A percentile compares a stretch with the other conserved stretches of the same genome.
These are phyloP conservation scores for Notolepis coatsorum DNA, from an alignment of 2,797 vertebrate species.

Conservation along the genomic window DNA sequence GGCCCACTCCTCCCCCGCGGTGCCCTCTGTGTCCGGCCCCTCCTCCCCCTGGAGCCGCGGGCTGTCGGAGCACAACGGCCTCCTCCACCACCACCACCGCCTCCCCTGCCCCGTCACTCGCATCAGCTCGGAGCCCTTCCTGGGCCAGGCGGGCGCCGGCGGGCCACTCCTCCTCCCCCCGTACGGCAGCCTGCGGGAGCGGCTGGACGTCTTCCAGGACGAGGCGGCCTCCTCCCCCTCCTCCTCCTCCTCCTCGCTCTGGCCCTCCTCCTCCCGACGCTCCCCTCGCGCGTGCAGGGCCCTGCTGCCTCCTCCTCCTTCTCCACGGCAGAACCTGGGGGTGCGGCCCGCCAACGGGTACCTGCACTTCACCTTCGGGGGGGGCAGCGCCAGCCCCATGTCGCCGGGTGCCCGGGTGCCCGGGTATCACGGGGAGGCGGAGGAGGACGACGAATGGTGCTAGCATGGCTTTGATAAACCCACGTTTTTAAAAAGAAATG, in stretches of 20 bases:
- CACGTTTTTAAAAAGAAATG: conserved; percentile 60
- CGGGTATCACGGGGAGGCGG: conserved; percentile 87
- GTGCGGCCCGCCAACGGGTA: conserved; percentile 93
- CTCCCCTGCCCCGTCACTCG: conserved; percentile 82
- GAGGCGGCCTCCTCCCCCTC: no score
- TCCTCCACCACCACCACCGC: conserved; percentile 51
- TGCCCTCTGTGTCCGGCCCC: conserved; percentile 84
- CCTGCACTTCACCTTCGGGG: conserved; percentile 87
- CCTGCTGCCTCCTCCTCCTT: conserved; percentile 83
- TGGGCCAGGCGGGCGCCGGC: conserved; percentile 71
- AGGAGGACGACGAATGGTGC: conserved; percentile 94
- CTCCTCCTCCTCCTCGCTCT: conserved; percentile 53
- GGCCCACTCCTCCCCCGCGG: conserved; percentile 92
- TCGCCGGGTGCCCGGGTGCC: conserved; percentile 74
- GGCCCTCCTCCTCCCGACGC: conserved; percentile 79
- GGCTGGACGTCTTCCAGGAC: conserved; percentile 90
- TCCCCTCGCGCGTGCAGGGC: conserved; percentile 85
- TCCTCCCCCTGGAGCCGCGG: conserved; percentile 87
- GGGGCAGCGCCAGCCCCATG: conserved; percentile 80
- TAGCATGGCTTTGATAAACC: conserved; percentile 86
- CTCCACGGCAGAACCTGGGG: conserved; percentile 85
- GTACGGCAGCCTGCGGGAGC: conserved; percentile 77
- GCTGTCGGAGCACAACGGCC: conserved; percentile 90
- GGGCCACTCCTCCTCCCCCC: conserved; percentile 41
- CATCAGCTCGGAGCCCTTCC: conserved; percentile 90